These are phyloP conservation scores for Vicugna pacos DNA, from an alignment of 2,113 vertebrate genomes.

Conservation along the genomic window DNA sequence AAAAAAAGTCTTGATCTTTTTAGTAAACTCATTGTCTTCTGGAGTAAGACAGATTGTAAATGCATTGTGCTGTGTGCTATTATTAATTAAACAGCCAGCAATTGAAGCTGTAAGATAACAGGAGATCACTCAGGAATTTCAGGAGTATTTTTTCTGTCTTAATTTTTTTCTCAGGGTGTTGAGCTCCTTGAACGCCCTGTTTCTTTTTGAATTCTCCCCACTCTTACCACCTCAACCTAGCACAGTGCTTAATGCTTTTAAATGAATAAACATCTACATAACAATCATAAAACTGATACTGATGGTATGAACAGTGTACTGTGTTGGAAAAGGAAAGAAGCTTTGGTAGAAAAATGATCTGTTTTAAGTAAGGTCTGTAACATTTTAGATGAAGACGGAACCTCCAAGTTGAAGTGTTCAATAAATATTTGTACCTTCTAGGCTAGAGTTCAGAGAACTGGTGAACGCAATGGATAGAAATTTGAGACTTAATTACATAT, in stretches of 20 bases:
- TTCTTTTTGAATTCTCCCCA: neutral
- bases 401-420: neutral
- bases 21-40: neutral
- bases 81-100: slow-evolving; percentile 12
- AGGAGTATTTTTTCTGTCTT: slow-evolving; percentile 43
- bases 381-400: neutral
- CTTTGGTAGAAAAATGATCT: neutral
- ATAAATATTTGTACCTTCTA: neutral
- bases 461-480: neutral
- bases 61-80: neutral
- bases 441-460: slow-evolving; percentile 39
- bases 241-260: slow-evolving; percentile 17
- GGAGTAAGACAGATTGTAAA: neutral
- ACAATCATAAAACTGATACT: slow-evolving; percentile 25
- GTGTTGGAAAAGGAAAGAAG: neutral
- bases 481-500: neutral
- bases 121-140: slow-evolving; percentile 41
- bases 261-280: neutral
- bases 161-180: neutral
- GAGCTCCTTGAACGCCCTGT: neutral
- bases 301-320: neutral
- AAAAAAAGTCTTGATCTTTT: slow-evolving; percentile 49
- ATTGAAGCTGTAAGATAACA: neutral
- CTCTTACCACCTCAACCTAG: neutral
- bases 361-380: neutral